Evolutionary conservation across 2,113 vertebrate genomes (phyloP).

Genomic region (Tupaia chinensis): DNA sequence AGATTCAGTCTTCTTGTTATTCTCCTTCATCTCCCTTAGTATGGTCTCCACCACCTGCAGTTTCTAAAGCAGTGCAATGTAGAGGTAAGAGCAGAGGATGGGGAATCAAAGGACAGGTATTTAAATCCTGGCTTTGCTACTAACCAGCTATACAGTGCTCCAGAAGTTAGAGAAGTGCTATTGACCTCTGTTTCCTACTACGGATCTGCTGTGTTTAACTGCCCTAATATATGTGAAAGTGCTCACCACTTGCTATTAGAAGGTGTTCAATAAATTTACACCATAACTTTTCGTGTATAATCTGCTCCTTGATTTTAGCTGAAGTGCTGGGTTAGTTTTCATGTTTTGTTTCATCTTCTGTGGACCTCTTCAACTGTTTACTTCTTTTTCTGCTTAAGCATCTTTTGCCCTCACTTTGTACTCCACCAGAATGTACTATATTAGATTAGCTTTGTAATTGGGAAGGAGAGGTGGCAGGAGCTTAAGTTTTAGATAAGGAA

Average conservation of each 20-base stretch:
- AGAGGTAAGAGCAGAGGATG: background rate
- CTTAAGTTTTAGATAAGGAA: background rate
- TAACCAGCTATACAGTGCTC: background rate
- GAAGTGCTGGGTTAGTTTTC: background rate
- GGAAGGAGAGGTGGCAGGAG: background rate
- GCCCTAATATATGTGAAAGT: background rate
- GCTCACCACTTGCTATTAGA: background rate
- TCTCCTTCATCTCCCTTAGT: background rate
- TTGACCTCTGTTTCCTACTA: background rate
- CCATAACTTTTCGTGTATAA: background rate
- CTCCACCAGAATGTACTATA: background rate
- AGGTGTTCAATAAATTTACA: background rate
- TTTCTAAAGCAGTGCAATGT: background rate
- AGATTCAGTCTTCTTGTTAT: constrained; percentile 34
- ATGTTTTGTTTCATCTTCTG: background rate
- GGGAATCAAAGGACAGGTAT: background rate
- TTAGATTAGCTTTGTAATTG: background rate
- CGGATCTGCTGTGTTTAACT: background rate
- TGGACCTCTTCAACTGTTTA: background rate
- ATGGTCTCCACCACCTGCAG: background rate
- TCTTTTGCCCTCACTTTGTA: background rate
- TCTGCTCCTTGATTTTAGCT: background rate
- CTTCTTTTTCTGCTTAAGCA: background rate
- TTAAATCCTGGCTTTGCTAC: constrained; percentile 27
- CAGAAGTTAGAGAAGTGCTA: background rate